Base-by-base conservation (phyloP, 1,140 invertebrate genomes). In the Kradibia gibbosae region DNA sequence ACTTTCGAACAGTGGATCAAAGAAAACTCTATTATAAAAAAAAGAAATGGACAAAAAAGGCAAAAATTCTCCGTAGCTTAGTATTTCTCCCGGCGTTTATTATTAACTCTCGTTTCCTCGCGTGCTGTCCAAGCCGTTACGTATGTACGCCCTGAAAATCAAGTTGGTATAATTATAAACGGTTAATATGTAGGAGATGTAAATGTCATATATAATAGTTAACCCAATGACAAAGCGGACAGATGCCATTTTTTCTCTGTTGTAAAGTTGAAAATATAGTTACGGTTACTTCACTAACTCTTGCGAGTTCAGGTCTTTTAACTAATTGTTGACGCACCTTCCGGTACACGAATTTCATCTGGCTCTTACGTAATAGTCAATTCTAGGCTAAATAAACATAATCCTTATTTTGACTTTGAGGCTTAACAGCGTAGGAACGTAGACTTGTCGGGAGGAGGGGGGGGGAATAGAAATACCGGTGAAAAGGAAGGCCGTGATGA, bases 171-270 rank as follows among this genome's bases (percentile, higher is more conserved):
- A 86, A 88, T 87, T 85, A 87, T 86, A 72, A 79, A 72, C 80
- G 78, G 82, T 79, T 80, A 85, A 80, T 85, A 85, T 84, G 71
- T 85, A 53, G 70, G 67, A 80, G 83, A 83, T 84, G 85, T 88
- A 85, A 88, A 86, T 57, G 85, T 83, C 83, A 82, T 71, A 82
- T 53, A 45, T 85, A 86, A 88, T 86, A 86, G 85, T 83, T 78
- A 65, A 36, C 50, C 72, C 60, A 83, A 78, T 84, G 86, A 86
- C 85, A 84, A 85, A 87, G 84, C 84, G 85, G 85, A 85, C 84
- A 82, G 80, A 80, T 85, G 53, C 70, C 78, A 83, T 85, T 78
- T 83, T 84, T 86, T 84, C 76, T 75, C 70, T 55, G 53, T 15
- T 50, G 72, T 34, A 39, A n/a, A 73, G 25, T 73, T 73, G 42